Evolutionary conservation across 2,113 vertebrate species (phyloP).

Genomic region (Vicugna pacos): DNA sequence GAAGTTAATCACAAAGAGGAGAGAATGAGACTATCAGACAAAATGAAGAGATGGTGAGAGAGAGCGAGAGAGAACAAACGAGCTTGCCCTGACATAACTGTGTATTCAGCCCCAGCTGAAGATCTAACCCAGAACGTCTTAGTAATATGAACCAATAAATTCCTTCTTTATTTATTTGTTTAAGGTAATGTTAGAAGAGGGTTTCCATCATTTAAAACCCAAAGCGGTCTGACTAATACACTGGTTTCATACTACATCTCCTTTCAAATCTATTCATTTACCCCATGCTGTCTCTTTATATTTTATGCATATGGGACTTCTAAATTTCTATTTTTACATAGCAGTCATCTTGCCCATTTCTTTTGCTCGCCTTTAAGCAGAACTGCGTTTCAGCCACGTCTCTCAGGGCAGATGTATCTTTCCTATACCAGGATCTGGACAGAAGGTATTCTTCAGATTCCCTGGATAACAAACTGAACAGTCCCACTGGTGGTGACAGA

Average conservation of each 20-base stretch:
- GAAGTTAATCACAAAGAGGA: neutral
- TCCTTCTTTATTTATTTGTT: constrained; percentile 44
- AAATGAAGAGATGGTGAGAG: neutral
- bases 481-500: neutral
- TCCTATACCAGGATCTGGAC: neutral
- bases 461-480: neutral
- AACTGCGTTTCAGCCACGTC: neutral
- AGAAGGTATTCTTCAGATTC: constrained; percentile 42
- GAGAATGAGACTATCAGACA: neutral
- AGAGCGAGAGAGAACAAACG: neutral
- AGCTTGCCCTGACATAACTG: neutral
- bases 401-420: neutral
- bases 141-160: neutral
- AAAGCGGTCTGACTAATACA: neutral
- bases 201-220: constrained; percentile 4
- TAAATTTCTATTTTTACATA: neutral
- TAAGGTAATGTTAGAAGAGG: neutral
- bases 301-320: neutral
- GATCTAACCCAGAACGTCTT: neutral
- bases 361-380: neutral
- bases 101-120: neutral
- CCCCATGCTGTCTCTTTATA: neutral
- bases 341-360: neutral
- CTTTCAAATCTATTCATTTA: neutral
- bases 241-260: neutral